A percentile compares a stretch with the other conserved stretches of the same genome.
Conservation (phyloP, 2,797 vertebrate genomes). For the Hoplostethus mediterraneus region DNA sequence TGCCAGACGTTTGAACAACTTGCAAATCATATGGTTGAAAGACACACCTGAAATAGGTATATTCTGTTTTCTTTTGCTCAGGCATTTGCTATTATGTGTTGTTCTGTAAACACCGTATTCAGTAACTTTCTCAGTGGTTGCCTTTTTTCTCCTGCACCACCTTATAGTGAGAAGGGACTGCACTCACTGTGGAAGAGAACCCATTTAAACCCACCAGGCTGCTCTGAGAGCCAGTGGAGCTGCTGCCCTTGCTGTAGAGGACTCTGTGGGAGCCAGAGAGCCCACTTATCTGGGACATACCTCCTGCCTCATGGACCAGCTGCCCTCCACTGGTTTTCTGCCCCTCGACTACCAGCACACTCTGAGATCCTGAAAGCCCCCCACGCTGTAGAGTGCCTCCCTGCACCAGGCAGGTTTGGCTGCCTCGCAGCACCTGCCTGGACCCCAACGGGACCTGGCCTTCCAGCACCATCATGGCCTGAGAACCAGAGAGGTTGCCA, state of each 20-base stretch:
- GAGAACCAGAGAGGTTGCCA: slow-evolving; percentile 57
- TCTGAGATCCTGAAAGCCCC: slow-evolving; percentile 60
- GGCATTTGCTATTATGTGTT: background rate
- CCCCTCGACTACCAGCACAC: slow-evolving; percentile 65
- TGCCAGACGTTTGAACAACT: background rate
- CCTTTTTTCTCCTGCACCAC: slow-evolving; percentile 56
- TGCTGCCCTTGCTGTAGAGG: slow-evolving; percentile 29
- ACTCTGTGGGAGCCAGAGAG: slow-evolving; percentile 36
- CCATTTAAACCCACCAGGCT: slow-evolving; percentile 17
- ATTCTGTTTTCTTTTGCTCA: background rate
- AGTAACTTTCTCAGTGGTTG: slow-evolving; percentile 30
- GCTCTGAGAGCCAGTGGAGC: slow-evolving; percentile 32
- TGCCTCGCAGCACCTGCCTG: slow-evolving; percentile 56
- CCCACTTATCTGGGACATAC: background rate
- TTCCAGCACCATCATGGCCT: slow-evolving; percentile 67
- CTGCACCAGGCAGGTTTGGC: slow-evolving; percentile 39
- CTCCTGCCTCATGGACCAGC: slow-evolving; percentile 49
- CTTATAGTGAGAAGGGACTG: slow-evolving; percentile 37
- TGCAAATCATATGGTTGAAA: background rate
- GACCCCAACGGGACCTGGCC: slow-evolving; percentile 54
- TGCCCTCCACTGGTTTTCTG: slow-evolving; percentile 34
- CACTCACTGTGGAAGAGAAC: slow-evolving; percentile 33
- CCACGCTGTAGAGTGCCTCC: slow-evolving; percentile 51
- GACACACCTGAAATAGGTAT: background rate
- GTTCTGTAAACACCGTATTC: background rate